Evolutionary conservation across 2,888 invertebrate species (phyloP).

Genomic region (Pollenia labialis): DNA sequence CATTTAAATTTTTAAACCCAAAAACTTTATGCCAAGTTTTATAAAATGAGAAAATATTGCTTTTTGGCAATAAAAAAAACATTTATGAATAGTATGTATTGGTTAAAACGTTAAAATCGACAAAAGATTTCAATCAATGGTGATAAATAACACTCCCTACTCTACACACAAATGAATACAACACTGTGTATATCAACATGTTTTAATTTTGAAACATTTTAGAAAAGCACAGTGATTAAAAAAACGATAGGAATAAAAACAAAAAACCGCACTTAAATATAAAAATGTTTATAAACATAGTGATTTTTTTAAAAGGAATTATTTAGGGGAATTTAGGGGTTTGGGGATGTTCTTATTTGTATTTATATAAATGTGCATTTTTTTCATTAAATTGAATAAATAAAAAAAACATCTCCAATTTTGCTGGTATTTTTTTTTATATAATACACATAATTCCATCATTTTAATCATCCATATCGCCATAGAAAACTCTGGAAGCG

Average conservation of each 20-base stretch:
- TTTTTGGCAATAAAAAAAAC: slow-evolving; percentile 33
- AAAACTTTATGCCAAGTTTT: slow-evolving; percentile 1
- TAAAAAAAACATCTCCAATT: slow-evolving; percentile 61
- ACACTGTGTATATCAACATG: neutral
- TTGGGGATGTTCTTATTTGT: slow-evolving; percentile 30
- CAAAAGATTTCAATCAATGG: neutral
- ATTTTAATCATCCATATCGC: slow-evolving; percentile 77
- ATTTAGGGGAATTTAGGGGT: slow-evolving; percentile 10
- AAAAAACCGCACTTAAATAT: slow-evolving; percentile 33
- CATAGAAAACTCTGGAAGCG: slow-evolving; percentile 79
- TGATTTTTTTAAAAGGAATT: neutral
- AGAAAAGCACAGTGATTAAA: neutral
- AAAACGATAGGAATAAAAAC: slow-evolving; percentile 35
- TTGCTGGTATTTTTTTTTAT: slow-evolving; percentile 54
- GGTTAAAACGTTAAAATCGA: slow-evolving; percentile 3
- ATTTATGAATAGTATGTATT: neutral
- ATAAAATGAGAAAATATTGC: slow-evolving; percentile 17
- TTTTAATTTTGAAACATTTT: neutral
- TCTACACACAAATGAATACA: slow-evolving; percentile 9
- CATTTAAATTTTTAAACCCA: slow-evolving; percentile 19
- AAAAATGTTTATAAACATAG: neutral
- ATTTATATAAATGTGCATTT: slow-evolving; percentile 47
- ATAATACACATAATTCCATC: slow-evolving; percentile 62
- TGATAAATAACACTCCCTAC: neutral
- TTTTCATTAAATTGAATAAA: slow-evolving; percentile 11